Base-by-base conservation (phyloP, 1,140 invertebrate genomes). In the Adoxophyes honmai region DNA sequence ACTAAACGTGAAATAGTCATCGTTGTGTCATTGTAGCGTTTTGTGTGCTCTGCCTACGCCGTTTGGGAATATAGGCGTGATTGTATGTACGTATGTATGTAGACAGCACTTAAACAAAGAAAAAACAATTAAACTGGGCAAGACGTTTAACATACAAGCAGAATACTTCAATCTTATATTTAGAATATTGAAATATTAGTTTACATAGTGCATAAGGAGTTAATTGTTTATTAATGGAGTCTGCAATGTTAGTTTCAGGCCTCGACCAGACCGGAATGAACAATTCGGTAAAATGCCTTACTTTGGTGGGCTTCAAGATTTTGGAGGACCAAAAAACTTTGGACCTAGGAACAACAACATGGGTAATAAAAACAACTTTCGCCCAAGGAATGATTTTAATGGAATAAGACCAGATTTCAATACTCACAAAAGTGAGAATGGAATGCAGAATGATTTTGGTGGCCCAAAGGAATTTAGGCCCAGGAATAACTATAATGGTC, bases 221-320 rank as follows among this genome's bases (percentile, higher is more conserved):
- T n/a, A n/a, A n/a, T n/a, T n/a, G n/a, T n/a, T n/a, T 3, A 28
- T 28, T 28, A 28, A 28, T 28, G 2, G 2, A 28, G 21, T 28
- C 6, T 3, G 2, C 21, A 3, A 28, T 3, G 6, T 58, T 54
- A 89, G 90, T 81, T 91, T 88, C 79, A 90, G 91, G 72, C 86
- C 90, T 69, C 85, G 90, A 73, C 81, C 90, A 75, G 91, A 92
- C 79, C 90, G 91, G 73, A 90, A 89, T 89, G 90, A 91, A 88
- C 90, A 91, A 89, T 91, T 89, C 83, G 90, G 90, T 79, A 91
- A 91, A 81, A 86, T 89, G 48, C 89, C 89, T 44, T 88, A 86
- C 36, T 86, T 89, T 39, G 86, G 81, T 71, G 76, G 78, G 34
- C 59, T 84, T 37, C 80, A 75, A 66, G 89, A 90, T 57, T 90